phyloP scores from a whole-genome alignment of 2,888 invertebrate species.

The Chouioia cunea region DNA sequence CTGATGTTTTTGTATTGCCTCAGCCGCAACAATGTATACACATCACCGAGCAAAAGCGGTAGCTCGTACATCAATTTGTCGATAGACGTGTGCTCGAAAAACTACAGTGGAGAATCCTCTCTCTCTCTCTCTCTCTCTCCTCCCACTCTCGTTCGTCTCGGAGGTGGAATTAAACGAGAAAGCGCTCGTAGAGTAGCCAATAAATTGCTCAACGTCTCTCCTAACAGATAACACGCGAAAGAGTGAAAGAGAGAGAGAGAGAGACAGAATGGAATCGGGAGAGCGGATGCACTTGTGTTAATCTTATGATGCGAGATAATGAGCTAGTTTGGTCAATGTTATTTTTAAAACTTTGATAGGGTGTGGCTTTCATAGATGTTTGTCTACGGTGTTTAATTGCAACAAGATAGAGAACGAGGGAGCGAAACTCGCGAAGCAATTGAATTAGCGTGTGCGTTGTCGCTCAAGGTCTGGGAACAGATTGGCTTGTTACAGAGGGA shows the following conservation, averaged over 20 bases:
- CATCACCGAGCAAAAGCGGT: no score
- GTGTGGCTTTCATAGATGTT: no score
- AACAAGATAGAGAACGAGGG: no score
- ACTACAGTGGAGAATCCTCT: neutral
- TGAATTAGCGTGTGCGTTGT: no score
- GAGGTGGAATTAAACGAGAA: slow-evolving; percentile 56
- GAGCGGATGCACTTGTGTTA: slow-evolving; percentile 30
- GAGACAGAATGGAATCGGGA: slow-evolving; percentile 11
- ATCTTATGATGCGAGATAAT: slow-evolving; percentile 35
- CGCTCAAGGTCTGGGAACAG: no score
- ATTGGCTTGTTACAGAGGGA: no score
- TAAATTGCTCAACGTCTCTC: slow-evolving; percentile 59
- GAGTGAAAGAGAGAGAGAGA: neutral
- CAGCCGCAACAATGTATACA: neutral
- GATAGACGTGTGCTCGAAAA: no score
- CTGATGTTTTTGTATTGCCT: neutral
- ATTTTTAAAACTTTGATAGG: no score
- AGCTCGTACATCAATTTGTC: no score
- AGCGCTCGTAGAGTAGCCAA: slow-evolving; percentile 53
- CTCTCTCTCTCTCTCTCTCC: neutral
- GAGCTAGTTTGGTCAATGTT: slow-evolving; percentile 12
- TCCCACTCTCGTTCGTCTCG: no score
- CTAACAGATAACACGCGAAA: slow-evolving; percentile 46
- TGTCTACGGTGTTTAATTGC: no score
- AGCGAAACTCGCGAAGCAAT: no score